Evolutionary conservation across 2,888 invertebrate species (phyloP), one percentile per base, ranked within the genome.

Genomic region (Tillus elongatus): DNA sequence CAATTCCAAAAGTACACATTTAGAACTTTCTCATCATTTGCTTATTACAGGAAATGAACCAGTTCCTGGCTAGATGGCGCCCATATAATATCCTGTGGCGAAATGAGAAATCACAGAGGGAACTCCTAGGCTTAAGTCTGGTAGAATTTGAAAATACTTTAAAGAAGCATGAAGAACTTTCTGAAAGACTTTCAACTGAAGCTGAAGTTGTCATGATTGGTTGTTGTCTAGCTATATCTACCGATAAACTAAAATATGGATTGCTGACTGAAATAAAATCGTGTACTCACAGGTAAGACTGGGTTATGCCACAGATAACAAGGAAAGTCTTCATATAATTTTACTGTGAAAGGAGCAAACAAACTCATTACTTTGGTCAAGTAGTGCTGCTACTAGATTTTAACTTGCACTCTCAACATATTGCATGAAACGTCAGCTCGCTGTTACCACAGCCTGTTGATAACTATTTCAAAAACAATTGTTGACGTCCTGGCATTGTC

Each of bases 41-140:
- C n/a, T 19, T 56, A 50, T 64, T 63, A 29, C 57, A 87, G 85
- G 91, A 92, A 61, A 72, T 92, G 35, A 77, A 75, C 28, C 77
- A 75, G 9, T 82, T 91, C 47, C 75, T 93, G 30, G 81, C 84
- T 51, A 75, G 81, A 49, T 93, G 93, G 88, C 77, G 82, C 13
- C 85, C 87, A 0, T 93, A 92, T 61, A 83, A 84, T 58, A 85
- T 86, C 52, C 67, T 89, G 3, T 90, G 90, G 89, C 82, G 83
- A 51, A 84, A 85, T 52, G 87, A 88, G 57, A 81, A 83, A 45
- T 79, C 79, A n/a, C 74, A 82, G 13, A 69, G 85, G 0, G 86
- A 88, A 54, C 67, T 88, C 6, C 69, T 86, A 46, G 77, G 77
- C 38, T 81, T 82, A 56, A 77, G 76, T 32, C 64, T 89, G 24